phyloP scores from a whole-genome alignment of 2,797 vertebrate genomes.

The Paratrypauchen microcephalus region DNA sequence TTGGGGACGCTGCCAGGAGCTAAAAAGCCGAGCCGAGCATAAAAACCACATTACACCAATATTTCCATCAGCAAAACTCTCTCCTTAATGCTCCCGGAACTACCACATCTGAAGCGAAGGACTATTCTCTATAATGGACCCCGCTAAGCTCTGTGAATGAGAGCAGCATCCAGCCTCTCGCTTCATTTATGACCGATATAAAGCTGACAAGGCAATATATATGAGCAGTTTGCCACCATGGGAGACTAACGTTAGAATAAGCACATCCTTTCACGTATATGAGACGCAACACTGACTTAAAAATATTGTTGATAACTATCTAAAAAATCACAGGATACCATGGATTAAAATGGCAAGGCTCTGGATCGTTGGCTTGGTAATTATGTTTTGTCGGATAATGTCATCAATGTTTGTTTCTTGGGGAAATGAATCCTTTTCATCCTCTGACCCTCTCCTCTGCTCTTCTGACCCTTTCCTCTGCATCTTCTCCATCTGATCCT shows the following conservation, averaged over 20 bases:
- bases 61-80: constrained; percentile 9
- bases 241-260: not conserved
- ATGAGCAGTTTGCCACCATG: not conserved
- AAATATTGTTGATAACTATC: not conserved
- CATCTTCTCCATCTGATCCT: no score
- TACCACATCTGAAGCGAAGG: not conserved
- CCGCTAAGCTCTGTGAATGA: not conserved
- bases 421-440: no score
- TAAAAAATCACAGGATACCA: not conserved
- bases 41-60: constrained; percentile 9
- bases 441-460: no score
- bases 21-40: not conserved
- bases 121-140: constrained; percentile 1
- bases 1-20: constrained; percentile 3
- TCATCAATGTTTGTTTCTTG: no score
- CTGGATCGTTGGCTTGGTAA: no score
- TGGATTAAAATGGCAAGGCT: not conserved
- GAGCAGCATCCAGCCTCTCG: not conserved
- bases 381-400: no score
- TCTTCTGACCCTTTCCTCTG: no score
- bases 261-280: not conserved
- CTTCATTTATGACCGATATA: constrained; percentile 3
- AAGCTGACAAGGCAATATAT: constrained; percentile 1
- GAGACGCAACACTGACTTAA: not conserved
- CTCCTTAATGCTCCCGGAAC: not conserved